These are phyloP conservation scores for Drosophila kuntzei DNA, from an alignment of 2,888 invertebrate species.

Conservation along the genomic window DNA sequence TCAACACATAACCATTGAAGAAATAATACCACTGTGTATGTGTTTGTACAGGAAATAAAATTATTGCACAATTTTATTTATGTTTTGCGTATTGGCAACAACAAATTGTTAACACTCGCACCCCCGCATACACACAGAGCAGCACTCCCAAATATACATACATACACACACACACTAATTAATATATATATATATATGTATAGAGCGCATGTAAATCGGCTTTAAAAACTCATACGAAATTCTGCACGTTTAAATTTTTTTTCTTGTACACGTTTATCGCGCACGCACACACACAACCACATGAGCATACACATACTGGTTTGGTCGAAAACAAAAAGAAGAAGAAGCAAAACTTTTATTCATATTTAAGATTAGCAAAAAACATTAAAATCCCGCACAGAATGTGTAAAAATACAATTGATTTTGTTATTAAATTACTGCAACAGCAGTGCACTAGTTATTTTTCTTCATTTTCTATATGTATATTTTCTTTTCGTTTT, in stretches of 20 bases:
- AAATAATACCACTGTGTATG: constrained; percentile 15
- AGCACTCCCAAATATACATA: constrained; percentile 40
- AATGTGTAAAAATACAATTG: constrained; percentile 39
- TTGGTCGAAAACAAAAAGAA: constrained; percentile 59
- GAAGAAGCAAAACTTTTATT: constrained; percentile 46
- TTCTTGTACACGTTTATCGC: constrained; percentile 74
- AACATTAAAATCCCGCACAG: constrained; percentile 43
- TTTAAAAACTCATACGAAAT: constrained; percentile 74
- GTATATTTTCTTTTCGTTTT: constrained; percentile 53
- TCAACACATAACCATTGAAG: constrained; percentile 22
- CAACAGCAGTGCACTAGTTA: constrained; percentile 61
- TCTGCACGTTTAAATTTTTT: constrained; percentile 75
- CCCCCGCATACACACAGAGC: constrained; percentile 22
- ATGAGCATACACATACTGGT: constrained; percentile 44
- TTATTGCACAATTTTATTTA: constrained; percentile 77
- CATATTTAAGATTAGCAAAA: constrained; percentile 38
- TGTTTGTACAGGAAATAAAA: constrained; percentile 47
- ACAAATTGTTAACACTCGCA: constrained; percentile 28
- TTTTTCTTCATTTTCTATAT: constrained; percentile 33
- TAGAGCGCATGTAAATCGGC: constrained; percentile 57
- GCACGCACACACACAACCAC: constrained; percentile 48
- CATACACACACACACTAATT: constrained; percentile 14
- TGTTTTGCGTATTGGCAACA: constrained; percentile 58
- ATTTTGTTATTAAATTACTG: constrained; percentile 51
- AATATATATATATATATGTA: constrained; percentile 3